Evolutionary conservation across 1,140 invertebrate species (phyloP).

Genomic region (Orchesella cincta): DNA sequence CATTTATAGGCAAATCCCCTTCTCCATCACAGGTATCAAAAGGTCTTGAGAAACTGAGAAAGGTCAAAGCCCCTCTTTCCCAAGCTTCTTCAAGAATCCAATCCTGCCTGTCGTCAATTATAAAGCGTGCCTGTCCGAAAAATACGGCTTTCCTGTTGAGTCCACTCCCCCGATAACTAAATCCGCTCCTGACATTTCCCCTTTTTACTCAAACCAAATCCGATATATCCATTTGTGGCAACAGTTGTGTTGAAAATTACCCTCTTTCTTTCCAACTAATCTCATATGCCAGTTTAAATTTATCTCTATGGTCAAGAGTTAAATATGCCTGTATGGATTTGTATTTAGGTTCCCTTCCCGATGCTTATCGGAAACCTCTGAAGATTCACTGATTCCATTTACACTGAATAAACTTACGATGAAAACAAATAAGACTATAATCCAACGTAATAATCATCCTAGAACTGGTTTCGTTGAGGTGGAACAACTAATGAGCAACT

Average conservation of each 20-base stretch:
- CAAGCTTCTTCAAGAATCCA: constrained; percentile 13
- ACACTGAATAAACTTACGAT: too few relatives aligned
- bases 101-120: constrained; percentile 33
- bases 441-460: too few relatives aligned
- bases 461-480: too few relatives aligned
- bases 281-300: background rate
- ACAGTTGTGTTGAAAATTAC: background rate
- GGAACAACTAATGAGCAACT: too few relatives aligned
- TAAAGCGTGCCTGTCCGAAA: constrained; percentile 30
- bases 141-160: background rate
- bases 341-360: too few relatives aligned
- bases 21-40: background rate
- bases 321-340: background rate
- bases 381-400: too few relatives aligned
- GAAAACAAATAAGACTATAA: too few relatives aligned
- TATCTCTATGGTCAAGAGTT: background rate
- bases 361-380: too few relatives aligned
- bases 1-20: background rate
- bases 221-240: background rate
- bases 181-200: background rate
- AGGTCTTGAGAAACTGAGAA: constrained; percentile 1
- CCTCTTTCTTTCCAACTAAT: background rate
- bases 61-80: background rate
- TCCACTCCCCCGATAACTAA: constrained; percentile 3
- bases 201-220: background rate